These are phyloP conservation scores for Onychomys leucogaster DNA, from an alignment of 2,797 vertebrate genomes.

Conservation along the genomic window DNA sequence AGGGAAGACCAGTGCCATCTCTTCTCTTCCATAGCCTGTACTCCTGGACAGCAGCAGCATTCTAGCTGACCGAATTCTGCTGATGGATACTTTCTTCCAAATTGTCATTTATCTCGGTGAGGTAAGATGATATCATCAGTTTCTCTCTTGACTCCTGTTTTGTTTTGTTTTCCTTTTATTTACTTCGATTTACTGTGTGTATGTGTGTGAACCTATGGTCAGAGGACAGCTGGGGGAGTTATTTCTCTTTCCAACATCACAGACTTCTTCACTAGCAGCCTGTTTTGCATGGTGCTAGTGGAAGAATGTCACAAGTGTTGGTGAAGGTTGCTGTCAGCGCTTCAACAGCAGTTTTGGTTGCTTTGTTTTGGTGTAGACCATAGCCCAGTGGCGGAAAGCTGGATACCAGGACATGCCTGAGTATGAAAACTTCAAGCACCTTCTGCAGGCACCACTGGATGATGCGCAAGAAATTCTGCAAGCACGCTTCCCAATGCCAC, in stretches of 20 bases:
- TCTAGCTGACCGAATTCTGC: constrained; percentile 95
- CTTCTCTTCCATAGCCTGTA: constrained; percentile 91
- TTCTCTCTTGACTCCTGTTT: not conserved
- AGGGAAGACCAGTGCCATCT: not conserved
- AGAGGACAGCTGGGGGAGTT: not conserved
- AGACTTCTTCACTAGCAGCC: not conserved
- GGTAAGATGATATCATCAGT: constrained; percentile 86
- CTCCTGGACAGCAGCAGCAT: constrained; percentile 99
- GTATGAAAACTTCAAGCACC: constrained; percentile 98
- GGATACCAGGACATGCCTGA: constrained; percentile 98
- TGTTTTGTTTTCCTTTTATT: not conserved
- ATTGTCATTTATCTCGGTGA: constrained; percentile 98
- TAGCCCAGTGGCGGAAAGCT: constrained; percentile 97
- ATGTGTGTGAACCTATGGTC: not conserved
- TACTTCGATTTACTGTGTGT: not conserved
- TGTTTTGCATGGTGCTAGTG: not conserved
- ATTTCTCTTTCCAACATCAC: not conserved
- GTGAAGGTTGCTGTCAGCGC: not conserved
- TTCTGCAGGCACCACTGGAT: constrained; percentile 96
- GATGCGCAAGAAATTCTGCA: constrained; percentile 98
- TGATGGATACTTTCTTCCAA: constrained; percentile 99
- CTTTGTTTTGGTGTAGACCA: constrained; percentile 89
- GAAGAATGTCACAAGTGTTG: not conserved
- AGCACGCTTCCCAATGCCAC: constrained; percentile 97
- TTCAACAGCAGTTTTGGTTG: not conserved